Evolutionary conservation across 2,888 invertebrate species (phyloP), one percentile per base, ranked within the genome.

Genomic region (Silvanus unidentatus): DNA sequence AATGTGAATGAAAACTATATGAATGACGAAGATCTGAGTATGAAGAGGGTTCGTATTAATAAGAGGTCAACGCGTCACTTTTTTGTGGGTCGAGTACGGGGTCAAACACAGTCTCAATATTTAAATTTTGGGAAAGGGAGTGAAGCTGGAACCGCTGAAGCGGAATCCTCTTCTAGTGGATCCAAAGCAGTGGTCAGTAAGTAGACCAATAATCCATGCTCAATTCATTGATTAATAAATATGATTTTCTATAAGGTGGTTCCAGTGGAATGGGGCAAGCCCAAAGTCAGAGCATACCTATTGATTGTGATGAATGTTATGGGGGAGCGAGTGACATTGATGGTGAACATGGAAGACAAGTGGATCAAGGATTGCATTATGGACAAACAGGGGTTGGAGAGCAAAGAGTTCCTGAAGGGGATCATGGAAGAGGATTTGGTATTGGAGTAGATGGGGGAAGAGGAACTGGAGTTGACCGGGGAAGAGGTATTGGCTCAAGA

Each of bases 211-310:
- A 5, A n/a, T 5, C 32, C 16, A 30, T 39, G 11, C 1, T 12
- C 9, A 32, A 14, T 40, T 40, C 13, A 40, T 28, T 36, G 44
- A 39, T 16, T 13, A n/a, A n/a, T n/a, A 42, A 32, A 34, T 27
- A 34, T 42, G 39, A 43, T 39, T 43, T 45, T 42, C 51, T 72
- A 73, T 55, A 57, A 90, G 89, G 80, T 74, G 89, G 89, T 37
- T 80, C 76, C 50, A 84, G 82, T 63, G 90, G 90, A 43, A 89
- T 90, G 86, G 90, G 90, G 0, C 89, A 89, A 74, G 90, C 90
- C 0, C 90, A 90, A 71, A 89, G 89, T 70, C 90, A 90, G 71
- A 86, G 87, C 39, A 77, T 81, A 47, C 80, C 82, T 40, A 79
- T 81, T 39, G 77, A 77, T 48, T 87, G 86, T 56, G 82, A 81